Evolutionary conservation across 2,113 vertebrate species (phyloP).

Genomic region (Lipophrys pholis): DNA sequence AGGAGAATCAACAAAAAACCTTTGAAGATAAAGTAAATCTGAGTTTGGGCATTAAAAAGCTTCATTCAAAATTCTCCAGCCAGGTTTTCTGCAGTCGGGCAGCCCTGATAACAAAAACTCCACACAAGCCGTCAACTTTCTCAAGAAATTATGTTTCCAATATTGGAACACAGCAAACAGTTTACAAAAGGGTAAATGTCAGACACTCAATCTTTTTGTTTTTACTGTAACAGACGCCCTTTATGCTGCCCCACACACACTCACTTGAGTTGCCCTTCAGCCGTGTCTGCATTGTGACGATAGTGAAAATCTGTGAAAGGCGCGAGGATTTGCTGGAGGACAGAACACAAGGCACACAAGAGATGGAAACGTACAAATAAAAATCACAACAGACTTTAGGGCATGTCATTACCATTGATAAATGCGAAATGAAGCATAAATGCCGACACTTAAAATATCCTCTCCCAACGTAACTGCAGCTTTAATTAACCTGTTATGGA

Average conservation of each 20-base stretch:
- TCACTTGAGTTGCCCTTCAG: conserved; percentile 98
- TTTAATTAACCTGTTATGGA: conserved; percentile 20
- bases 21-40: conserved; percentile 19
- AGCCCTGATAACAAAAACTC: conserved; percentile 48
- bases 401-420: conserved; percentile 1
- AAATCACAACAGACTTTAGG: conserved; percentile 4
- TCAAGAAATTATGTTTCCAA: conserved; percentile 28
- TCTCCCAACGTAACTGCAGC: conserved; percentile 1
- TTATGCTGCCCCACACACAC: conserved; percentile 70
- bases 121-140: conserved; percentile 35
- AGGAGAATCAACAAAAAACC: conserved; percentile 19
- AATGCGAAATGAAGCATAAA: not conserved
- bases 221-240: conserved; percentile 32
- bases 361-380: not conserved
- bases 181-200: conserved; percentile 53
- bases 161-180: conserved; percentile 35
- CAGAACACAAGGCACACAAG: conserved; percentile 33
- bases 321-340: conserved; percentile 94
- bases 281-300: conserved; percentile 96
- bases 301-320: conserved; percentile 99
- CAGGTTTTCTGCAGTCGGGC: conserved; percentile 35
- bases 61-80: conserved; percentile 24
- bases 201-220: conserved; percentile 50
- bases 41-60: conserved; percentile 14
- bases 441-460: not conserved